Percentiles rank a stretch among this genome's conserved stretches.
Evolutionary conservation across 2,888 invertebrate genomes (phyloP).

Genomic region (Aphrophora alni): DNA sequence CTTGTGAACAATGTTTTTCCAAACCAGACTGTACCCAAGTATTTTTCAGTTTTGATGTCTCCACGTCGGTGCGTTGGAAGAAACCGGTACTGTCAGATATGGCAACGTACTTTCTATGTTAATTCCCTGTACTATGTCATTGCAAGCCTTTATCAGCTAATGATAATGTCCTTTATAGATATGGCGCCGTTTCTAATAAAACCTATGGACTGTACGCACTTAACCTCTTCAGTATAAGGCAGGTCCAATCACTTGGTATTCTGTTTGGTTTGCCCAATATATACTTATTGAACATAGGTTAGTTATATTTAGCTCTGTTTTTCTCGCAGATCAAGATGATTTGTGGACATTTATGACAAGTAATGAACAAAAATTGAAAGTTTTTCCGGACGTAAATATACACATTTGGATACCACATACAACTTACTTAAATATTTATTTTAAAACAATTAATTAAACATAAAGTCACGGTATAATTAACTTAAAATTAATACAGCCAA

Average conservation of each 20-base stretch:
- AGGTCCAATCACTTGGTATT: background rate
- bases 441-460: too few relatives aligned
- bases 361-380: too few relatives aligned
- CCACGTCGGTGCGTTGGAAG: background rate
- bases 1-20: too few relatives aligned
- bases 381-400: too few relatives aligned
- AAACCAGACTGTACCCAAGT: background rate
- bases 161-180: background rate
- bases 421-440: too few relatives aligned
- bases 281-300: too few relatives aligned
- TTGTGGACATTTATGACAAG: too few relatives aligned
- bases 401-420: too few relatives aligned
- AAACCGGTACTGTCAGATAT: background rate
- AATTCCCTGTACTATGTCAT: background rate
- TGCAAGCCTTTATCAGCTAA: background rate
- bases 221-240: background rate
- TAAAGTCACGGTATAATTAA: too few relatives aligned
- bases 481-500: too few relatives aligned
- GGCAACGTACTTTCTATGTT: background rate
- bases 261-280: background rate
- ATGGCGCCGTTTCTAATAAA: background rate
- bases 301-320: too few relatives aligned
- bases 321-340: too few relatives aligned
- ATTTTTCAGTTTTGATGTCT: conserved; percentile 6
- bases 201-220: background rate